Base-by-base conservation (phyloP, 2,888 invertebrate species). In the Dorcus hopei region DNA sequence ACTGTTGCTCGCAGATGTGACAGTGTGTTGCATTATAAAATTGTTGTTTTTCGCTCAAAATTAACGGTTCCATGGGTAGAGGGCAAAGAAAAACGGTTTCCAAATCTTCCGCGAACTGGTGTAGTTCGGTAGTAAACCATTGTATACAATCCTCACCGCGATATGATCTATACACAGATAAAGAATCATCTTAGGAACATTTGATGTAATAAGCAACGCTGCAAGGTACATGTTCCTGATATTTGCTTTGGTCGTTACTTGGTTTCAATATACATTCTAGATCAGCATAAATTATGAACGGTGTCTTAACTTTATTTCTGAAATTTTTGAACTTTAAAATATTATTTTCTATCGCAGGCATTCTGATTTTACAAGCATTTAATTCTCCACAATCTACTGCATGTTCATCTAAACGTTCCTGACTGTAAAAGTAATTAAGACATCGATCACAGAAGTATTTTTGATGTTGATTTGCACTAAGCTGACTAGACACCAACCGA, bases 121-220 rank as follows among this genome's bases (percentile, higher is more conserved):
- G 8, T 3, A 61, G 3, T 23, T 61, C 45, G 3, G 41, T 26
- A 9, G 33, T 41, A 26, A 61, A 61, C 61, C 54, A 58, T 8
- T 26, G 41, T 33, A 48, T 39, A 58, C 58, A 58, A 40, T 61
- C 52, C 26, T 41, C 42, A 43, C 55, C 60, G 4, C 58, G n/a
- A 56, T 55, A 62, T 6, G 48, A 39, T 39, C 40, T 19, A n/a
- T 55, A 63, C 19, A 26, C 26, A 1, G 52, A 56, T 9, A 61
- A 42, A 1, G 41, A 39, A 19, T 61, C 58, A 47, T 57, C 55
- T 42, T 51, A 63, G 1, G 55, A 48, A 39, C 63, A 61, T 45
- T 63, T 59, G 6, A 59, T 39, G 33, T 57, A 63, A 11, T 59
- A 61, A 1, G 55, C 57, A 9, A 54, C 45, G 19, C 38, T 50